Base-by-base conservation (phyloP, 2,113 vertebrate species). In the Glareola pratincola region DNA sequence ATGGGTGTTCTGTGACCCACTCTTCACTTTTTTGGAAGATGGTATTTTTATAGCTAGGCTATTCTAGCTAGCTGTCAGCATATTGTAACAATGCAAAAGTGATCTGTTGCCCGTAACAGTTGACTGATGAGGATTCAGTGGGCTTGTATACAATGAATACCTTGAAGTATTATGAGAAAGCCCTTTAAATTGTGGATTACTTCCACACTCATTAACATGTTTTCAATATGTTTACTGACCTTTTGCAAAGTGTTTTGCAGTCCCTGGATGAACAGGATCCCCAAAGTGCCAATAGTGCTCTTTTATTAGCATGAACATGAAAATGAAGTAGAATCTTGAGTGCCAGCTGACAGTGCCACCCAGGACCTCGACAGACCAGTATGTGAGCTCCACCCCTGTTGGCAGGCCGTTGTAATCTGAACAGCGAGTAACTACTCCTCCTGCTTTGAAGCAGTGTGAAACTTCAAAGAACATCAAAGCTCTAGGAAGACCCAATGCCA, bases 381-480 rank as follows among this genome's bases (percentile, higher is more conserved):
- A 39, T 45, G 26, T 72, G 88, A 88, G 60, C 37, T 85, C 86
- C 48, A 59, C 32, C 39, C 50, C 66, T 83, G 37, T 87, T 93
- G 51, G 11, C 36, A 79, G 43, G 64, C 34, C 81, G 96, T 88
- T 92, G 84, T 96, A 74, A 77, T 83, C 43, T 80, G 64, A 81
- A 59, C 36, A 89, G 19, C 34, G 60, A 74, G 32, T 43, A 59
- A 69, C 67, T 59, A 14, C 56, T 90, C 37, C 88, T 88, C 77
- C 88, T 92, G 74, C 56, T 95, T 92, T 92, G 60, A 96, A 91
- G 53, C 57, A 83, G 9, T 59, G 71, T 85, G 68, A 84, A 83
- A 77, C 59, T 85, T 93, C 95, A 94, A 97, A 96, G 85, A 91
- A 56, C 41, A 89, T 90, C 87, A 77, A 77, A 77, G 67, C 47